Evolutionary conservation across 1,140 invertebrate species (phyloP).

Genomic region (Bombus pascuorum): DNA sequence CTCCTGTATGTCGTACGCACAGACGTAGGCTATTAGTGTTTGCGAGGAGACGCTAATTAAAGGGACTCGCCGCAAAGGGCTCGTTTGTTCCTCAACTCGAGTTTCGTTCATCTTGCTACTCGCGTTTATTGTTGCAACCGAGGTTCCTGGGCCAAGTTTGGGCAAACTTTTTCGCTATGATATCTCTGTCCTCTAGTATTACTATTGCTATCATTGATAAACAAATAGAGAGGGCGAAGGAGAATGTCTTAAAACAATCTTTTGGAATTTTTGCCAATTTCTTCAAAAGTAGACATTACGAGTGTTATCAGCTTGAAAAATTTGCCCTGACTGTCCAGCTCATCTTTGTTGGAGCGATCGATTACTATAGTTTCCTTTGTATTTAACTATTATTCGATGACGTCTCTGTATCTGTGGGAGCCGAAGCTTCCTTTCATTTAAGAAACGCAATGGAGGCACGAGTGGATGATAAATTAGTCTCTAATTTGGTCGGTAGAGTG

Average conservation of each 20-base stretch:
- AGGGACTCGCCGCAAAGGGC: conserved; percentile 9
- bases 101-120: neutral
- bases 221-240: neutral
- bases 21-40: conserved; percentile 18
- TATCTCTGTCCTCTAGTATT: neutral
- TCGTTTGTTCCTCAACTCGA: conserved; percentile 16
- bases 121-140: neutral
- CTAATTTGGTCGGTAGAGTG: neutral
- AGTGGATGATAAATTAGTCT: neutral
- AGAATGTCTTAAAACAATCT: neutral
- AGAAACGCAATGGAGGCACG: neutral
- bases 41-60: conserved; percentile 35
- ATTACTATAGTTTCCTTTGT: neutral
- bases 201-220: neutral
- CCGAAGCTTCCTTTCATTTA: neutral
- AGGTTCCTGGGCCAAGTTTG: neutral
- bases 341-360: neutral
- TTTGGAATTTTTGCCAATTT: neutral
- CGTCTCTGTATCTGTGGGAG: neutral
- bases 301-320: neutral
- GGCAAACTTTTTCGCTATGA: neutral
- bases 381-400: neutral
- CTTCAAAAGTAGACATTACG: neutral
- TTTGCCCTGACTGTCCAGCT: neutral
- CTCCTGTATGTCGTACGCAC: conserved; percentile 20